phyloP scores from a whole-genome alignment of 2,888 invertebrate genomes.

The Lamellibrachia satsuma region DNA sequence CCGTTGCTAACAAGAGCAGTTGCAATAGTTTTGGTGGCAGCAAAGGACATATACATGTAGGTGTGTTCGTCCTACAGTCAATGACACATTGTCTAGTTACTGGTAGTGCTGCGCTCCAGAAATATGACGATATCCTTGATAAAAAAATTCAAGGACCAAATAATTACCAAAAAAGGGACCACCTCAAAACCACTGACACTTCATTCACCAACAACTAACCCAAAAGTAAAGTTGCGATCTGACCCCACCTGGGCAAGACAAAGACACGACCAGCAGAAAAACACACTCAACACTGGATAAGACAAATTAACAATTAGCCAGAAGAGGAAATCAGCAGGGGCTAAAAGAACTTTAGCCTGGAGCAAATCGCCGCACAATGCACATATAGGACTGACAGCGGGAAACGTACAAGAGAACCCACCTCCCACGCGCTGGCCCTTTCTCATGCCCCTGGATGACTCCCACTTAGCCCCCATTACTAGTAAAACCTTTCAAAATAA shows the following conservation, averaged over 20 bases:
- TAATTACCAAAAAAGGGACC: background rate
- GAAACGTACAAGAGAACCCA: background rate
- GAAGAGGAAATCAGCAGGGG: constrained; percentile 4
- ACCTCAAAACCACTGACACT: background rate
- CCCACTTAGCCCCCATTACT: background rate
- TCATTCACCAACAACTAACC: background rate
- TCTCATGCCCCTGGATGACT: constrained; percentile 13
- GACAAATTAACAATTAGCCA: constrained; percentile 10
- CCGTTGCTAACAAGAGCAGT: too few relatives aligned
- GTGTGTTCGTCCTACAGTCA: too few relatives aligned
- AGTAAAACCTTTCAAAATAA: constrained; percentile 12
- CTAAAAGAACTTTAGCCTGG: background rate
- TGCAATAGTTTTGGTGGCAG: too few relatives aligned
- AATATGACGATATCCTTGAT: background rate
- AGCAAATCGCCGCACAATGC: background rate
- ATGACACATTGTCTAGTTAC: too few relatives aligned
- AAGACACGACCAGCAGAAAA: background rate
- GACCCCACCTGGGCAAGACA: background rate
- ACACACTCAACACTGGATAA: background rate
- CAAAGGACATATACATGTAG: too few relatives aligned
- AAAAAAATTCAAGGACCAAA: background rate
- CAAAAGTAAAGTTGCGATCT: background rate
- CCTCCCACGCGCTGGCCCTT: background rate
- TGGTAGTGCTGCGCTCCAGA: background rate
- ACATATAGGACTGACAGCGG: background rate